phyloP scores from a whole-genome alignment of 2,113 vertebrate genomes.

The Mobula birostris region DNA sequence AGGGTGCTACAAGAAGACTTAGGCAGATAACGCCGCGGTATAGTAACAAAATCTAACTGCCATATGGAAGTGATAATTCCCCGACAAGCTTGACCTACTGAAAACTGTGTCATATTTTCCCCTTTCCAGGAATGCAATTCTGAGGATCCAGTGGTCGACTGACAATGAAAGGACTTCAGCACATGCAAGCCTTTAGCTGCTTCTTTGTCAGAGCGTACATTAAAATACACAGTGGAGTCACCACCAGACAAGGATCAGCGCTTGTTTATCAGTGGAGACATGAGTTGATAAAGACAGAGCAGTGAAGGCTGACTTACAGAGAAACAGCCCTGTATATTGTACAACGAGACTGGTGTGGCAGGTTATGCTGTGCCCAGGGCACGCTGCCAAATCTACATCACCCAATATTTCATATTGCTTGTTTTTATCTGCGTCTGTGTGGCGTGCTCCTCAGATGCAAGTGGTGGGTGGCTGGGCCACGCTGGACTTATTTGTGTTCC shows the following conservation, averaged over 20 bases:
- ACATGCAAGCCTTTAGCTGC: not conserved
- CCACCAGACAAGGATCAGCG: not conserved
- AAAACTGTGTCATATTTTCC: not conserved
- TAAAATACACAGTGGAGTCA: not conserved
- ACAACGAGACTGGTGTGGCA: slow-evolving; percentile 22
- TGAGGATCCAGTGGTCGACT: not conserved
- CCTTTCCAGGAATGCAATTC: not conserved
- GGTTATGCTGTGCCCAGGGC: slow-evolving; percentile 10
- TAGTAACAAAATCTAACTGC: not conserved
- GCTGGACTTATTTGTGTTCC: slow-evolving; percentile 8
- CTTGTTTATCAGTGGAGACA: slow-evolving; percentile 3
- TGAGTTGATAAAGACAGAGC: not conserved
- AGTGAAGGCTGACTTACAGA: not conserved
- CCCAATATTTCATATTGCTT: not conserved
- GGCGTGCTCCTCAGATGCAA: not conserved
- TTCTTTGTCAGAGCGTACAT: not conserved
- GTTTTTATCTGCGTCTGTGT: slow-evolving; percentile 8
- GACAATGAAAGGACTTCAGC: not conserved
- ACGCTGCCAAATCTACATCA: slow-evolving; percentile 25
- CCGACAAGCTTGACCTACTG: no score
- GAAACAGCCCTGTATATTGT: not conserved
- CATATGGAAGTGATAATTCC: not conserved
- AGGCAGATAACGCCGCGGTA: not conserved
- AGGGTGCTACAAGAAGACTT: not conserved
- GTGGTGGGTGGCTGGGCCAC: not conserved